Evolutionary conservation across 2,888 invertebrate genomes (phyloP), one percentile per base, ranked within the genome.

Genomic region (Leptodirus hochenwartii): DNA sequence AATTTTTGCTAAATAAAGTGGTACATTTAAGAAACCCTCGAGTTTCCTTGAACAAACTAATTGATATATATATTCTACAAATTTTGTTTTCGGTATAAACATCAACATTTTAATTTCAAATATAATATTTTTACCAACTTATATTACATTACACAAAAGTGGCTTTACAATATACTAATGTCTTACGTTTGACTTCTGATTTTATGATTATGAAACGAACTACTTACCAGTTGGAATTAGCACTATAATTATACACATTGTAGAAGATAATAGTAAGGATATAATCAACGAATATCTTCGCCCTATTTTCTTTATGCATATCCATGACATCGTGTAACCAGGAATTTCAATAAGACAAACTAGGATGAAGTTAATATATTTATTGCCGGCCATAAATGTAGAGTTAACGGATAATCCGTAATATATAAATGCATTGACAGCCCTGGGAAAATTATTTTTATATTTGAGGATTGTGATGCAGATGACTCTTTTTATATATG

Each of bases 371-470:
- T 74, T 76, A 2, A 69, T 35, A 45, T 74, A 74, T 47, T 72
- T 71, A 45, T 74, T 66, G 8, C 74, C 74, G 32, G 66, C 66
- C 34, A 76, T 56, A 27, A 61, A 64, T 1, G 69, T 70, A 1
- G 74, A 64, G 45, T 70, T 73, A 14, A 76, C 51, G 0, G 72
- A 71, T 15, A 76, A 52, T 2, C 75, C 76, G 42, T 73, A 76
- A 42, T 65, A 76, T 3, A 75, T 69, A 35, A 74, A 69, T 1
- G 71, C 68, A 44, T 68, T 72, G 3, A 71, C 64, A 14, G 63
- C 59, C 71, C 65, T 57, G 30, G 39, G 48, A 42, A 30, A 16
- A 16, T 24, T 24, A 15, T 26, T 8, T 25, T 11, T 30, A 29
- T 4, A 25, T 22, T 12, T 15, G 10, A 3, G 13, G n/a, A 26